These are phyloP conservation scores for Nematopogon swammerdamellus DNA, from an alignment of 2,888 invertebrate species.

Conservation along the genomic window DNA sequence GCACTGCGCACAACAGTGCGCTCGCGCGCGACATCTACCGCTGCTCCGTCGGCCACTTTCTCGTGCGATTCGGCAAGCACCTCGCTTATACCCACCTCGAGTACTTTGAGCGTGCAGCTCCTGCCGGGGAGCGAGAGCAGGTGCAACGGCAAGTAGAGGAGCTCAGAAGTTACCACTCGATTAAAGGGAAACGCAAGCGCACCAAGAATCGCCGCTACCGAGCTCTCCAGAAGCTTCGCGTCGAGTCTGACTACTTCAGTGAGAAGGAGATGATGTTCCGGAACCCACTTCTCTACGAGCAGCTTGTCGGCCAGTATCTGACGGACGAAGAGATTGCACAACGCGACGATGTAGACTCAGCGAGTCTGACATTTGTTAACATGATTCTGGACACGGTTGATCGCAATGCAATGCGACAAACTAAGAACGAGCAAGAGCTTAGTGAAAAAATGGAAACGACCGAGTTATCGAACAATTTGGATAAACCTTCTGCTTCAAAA, in stretches of 20 bases:
- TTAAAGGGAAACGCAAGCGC: slow-evolving; percentile 45
- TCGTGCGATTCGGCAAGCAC: slow-evolving; percentile 73
- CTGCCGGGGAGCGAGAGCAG: slow-evolving; percentile 40
- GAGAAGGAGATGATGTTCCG: slow-evolving; percentile 92
- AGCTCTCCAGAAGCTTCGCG: slow-evolving; percentile 71
- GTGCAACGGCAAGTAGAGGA: slow-evolving; percentile 63
- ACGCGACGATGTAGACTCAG: slow-evolving; percentile 58
- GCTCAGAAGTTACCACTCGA: slow-evolving; percentile 54
- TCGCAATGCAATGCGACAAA: slow-evolving; percentile 61
- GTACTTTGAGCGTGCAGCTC: slow-evolving; percentile 57
- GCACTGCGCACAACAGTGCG: slow-evolving; percentile 62
- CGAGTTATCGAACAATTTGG: slow-evolving; percentile 21
- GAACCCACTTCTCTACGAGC: slow-evolving; percentile 86
- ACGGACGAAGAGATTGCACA: slow-evolving; percentile 70
- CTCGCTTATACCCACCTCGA: slow-evolving; percentile 65
- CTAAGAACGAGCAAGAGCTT: slow-evolving; percentile 59
- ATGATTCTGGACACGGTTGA: slow-evolving; percentile 81
- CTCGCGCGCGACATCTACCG: slow-evolving; percentile 64
- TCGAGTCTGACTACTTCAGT: slow-evolving; percentile 76
- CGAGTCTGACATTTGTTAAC: slow-evolving; percentile 64
- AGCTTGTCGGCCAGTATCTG: slow-evolving; percentile 83
- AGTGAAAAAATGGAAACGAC: slow-evolving; percentile 52
- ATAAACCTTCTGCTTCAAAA: slow-evolving; percentile 1
- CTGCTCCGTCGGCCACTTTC: slow-evolving; percentile 66
- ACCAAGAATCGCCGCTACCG: slow-evolving; percentile 79